Conservation (phyloP, 2,113 vertebrate species). For the Malurus elegans region DNA sequence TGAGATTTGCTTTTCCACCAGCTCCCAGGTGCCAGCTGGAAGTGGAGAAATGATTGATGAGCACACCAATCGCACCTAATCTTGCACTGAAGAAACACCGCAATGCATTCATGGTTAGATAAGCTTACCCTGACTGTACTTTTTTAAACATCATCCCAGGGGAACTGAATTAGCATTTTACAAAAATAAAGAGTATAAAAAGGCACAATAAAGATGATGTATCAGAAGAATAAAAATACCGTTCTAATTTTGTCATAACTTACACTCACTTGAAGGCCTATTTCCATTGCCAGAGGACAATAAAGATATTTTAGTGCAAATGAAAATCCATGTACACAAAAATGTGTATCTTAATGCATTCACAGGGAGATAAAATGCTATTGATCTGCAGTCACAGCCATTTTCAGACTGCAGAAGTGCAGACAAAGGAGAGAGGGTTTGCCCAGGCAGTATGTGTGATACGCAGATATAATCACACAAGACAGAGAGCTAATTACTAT, state of each 20-base stretch:
- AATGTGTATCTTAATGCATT: background rate
- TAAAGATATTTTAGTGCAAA: slow-evolving; percentile 16
- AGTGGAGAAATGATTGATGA: background rate
- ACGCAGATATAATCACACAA: background rate
- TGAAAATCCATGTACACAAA: background rate
- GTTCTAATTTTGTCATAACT: background rate
- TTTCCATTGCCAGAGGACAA: slow-evolving; percentile 15
- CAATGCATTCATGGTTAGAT: background rate
- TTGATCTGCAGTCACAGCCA: background rate
- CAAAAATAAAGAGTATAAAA: background rate
- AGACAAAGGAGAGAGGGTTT: background rate
- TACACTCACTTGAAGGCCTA: background rate
- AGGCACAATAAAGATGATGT: background rate
- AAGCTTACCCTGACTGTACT: background rate
- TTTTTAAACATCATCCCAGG: background rate
- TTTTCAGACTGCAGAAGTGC: background rate
- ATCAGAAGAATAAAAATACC: background rate
- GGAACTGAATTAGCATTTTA: slow-evolving; percentile 45
- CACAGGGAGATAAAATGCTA: background rate
- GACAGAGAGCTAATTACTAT: background rate
- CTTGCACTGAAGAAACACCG: background rate
- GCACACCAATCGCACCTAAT: background rate
- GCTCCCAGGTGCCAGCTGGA: background rate
- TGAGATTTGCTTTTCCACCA: background rate
- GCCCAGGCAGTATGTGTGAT: background rate